Conservation (phyloP, 2,113 vertebrate species). For the Columbina picui region DNA sequence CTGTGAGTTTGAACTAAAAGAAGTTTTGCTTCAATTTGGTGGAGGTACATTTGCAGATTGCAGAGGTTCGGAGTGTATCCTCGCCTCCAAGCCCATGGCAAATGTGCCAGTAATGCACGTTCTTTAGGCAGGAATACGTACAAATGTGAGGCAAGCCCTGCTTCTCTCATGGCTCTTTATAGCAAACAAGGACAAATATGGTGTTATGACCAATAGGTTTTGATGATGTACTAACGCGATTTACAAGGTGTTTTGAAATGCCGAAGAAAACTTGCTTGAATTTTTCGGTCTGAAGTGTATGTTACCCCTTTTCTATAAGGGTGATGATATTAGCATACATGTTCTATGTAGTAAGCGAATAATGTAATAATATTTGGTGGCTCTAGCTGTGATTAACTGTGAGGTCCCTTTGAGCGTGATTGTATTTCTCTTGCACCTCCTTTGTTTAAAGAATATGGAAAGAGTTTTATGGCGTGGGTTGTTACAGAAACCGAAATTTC, state of each 20-base stretch:
- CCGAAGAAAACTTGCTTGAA: not conserved
- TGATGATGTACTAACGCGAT: not conserved
- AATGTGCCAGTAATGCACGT: accelerated
- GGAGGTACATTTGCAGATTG: not conserved
- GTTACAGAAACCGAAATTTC: not conserved
- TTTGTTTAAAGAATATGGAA: not conserved
- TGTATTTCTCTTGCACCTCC: not conserved
- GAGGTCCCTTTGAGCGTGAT: not conserved
- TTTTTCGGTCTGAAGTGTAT: not conserved
- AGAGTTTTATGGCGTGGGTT: not conserved
- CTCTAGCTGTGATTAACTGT: accelerated
- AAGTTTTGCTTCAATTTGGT: not conserved
- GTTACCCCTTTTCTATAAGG: not conserved
- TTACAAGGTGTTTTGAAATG: not conserved
- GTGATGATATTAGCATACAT: not conserved
- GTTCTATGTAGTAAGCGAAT: not conserved
- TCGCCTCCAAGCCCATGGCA: accelerated
- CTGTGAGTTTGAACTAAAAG: not conserved
- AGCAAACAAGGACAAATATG: not conserved
- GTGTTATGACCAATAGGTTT: not conserved
- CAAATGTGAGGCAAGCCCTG: not conserved
- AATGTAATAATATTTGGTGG: not conserved
- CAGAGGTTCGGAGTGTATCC: not conserved
- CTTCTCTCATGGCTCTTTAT: not conserved
- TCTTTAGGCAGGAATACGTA: not conserved